A percentile compares a stretch with the other conserved stretches of the same genome.
Conservation (phyloP, 23 tunicate genomes). For the Styela plicata region DNA sequence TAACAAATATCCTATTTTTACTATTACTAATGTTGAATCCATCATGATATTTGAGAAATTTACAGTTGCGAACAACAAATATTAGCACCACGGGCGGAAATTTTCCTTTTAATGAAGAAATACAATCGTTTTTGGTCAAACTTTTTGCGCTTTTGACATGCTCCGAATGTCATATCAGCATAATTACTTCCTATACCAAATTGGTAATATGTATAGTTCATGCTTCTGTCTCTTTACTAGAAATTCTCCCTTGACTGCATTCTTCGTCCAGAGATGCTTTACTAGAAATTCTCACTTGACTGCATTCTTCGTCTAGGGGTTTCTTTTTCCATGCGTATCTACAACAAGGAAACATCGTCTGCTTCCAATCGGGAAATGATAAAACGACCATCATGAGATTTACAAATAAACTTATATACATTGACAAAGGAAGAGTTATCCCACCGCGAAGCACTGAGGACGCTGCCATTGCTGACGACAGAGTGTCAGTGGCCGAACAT, state of each 20-base stretch:
- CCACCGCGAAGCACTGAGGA: not conserved
- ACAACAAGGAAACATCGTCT: constrained; percentile 7
- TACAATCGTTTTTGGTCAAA: no score
- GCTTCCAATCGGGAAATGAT: constrained; percentile 12
- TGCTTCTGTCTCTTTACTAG: not conserved
- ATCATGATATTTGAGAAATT: no score
- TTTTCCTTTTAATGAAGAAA: no score
- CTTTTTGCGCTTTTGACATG: no score
- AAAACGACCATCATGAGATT: not conserved
- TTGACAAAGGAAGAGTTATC: not conserved
- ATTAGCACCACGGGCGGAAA: no score
- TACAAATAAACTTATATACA: not conserved
- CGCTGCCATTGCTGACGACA: not conserved
- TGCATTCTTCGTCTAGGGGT: not conserved
- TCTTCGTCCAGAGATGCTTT: not conserved
- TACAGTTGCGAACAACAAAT: no score
- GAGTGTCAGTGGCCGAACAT: not conserved
- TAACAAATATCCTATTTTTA: no score
- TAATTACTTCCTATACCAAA: no score
- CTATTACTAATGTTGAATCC: no score
- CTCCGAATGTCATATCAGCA: no score
- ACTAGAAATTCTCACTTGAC: not conserved
- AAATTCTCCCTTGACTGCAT: not conserved
- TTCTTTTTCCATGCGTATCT: not conserved
- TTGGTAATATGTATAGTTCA: no score